Percentiles rank a stretch among this genome's conserved stretches.
phyloP scores from a whole-genome alignment of 2,113 vertebrate genomes.

The Eclectus roratus region DNA sequence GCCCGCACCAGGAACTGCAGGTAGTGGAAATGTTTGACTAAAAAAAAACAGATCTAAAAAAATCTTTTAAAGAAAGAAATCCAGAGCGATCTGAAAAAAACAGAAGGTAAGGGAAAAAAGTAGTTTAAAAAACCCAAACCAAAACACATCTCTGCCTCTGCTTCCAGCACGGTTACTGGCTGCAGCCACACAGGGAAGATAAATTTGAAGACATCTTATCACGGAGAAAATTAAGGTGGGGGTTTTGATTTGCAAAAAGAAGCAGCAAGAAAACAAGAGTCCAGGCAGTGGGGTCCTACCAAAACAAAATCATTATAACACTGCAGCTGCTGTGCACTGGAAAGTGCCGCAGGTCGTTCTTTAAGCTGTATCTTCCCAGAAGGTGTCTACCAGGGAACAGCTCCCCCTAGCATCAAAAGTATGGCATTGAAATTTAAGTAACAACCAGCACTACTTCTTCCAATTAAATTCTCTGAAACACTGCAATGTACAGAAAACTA shows the following conservation, averaged over 20 bases:
- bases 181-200: neutral
- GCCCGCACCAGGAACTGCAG: neutral
- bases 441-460: neutral
- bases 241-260: neutral
- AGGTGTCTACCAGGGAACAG: neutral
- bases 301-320: neutral
- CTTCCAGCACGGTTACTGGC: neutral
- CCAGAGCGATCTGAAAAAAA: neutral
- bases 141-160: neutral
- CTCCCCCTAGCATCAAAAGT: conserved; percentile 47
- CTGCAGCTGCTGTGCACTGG: neutral
- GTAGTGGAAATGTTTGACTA: too few relatives aligned
- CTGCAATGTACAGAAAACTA: neutral
- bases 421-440: neutral
- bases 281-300: neutral
- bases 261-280: neutral
- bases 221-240: neutral
- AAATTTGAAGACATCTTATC: neutral
- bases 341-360: neutral
- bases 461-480: neutral
- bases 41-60: neutral
- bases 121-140: fast-evolving
- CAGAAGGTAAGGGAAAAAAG: fast-evolving
- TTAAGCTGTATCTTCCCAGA: neutral
- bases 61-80: neutral